A percentile compares a stretch with the other conserved stretches of the same genome.
phyloP scores from a whole-genome alignment of 2,113 vertebrate genomes.

The Sinocyclocheilus anophthalmus region DNA sequence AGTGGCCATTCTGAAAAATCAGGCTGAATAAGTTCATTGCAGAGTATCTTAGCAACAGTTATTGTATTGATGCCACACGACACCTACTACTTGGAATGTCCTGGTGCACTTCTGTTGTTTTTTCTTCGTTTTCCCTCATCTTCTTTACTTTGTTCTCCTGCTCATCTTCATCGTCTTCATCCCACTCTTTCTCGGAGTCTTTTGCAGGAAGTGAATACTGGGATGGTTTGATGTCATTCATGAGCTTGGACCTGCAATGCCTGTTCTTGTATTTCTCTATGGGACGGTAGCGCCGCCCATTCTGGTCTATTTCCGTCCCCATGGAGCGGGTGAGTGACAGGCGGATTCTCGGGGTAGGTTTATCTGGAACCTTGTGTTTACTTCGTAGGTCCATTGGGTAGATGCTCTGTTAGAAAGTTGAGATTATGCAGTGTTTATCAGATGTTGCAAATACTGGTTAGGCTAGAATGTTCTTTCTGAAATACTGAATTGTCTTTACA shows the following conservation, averaged over 20 bases:
- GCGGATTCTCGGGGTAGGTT: constrained; percentile 73
- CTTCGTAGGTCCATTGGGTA: constrained; percentile 97
- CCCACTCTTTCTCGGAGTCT: constrained; percentile 45
- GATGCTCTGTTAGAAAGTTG: constrained; percentile 77
- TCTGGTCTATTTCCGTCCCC: constrained; percentile 70
- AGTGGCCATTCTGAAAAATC: no score
- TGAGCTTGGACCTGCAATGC: constrained; percentile 52
- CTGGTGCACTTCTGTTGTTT: constrained; percentile 67
- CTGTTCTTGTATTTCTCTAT: constrained; percentile 48
- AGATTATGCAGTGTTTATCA: neutral
- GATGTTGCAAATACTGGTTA: neutral
- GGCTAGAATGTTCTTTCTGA: neutral
- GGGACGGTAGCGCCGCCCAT: constrained; percentile 31
- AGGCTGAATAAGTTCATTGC: constrained; percentile 25
- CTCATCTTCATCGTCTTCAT: constrained; percentile 68
- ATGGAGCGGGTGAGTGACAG: constrained; percentile 78
- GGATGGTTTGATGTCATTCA: constrained; percentile 9
- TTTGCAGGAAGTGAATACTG: neutral
- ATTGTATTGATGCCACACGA: constrained; percentile 23
- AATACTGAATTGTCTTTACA: neutral
- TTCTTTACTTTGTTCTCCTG: constrained; percentile 20
- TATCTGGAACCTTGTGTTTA: constrained; percentile 82
- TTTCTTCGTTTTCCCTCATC: constrained; percentile 6
- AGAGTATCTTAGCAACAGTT: constrained; percentile 52
- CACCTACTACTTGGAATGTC: constrained; percentile 66